Evolutionary conservation across 2,113 vertebrate genomes (phyloP), one percentile per base, ranked within the genome.

Genomic region (Clupea harengus): DNA sequence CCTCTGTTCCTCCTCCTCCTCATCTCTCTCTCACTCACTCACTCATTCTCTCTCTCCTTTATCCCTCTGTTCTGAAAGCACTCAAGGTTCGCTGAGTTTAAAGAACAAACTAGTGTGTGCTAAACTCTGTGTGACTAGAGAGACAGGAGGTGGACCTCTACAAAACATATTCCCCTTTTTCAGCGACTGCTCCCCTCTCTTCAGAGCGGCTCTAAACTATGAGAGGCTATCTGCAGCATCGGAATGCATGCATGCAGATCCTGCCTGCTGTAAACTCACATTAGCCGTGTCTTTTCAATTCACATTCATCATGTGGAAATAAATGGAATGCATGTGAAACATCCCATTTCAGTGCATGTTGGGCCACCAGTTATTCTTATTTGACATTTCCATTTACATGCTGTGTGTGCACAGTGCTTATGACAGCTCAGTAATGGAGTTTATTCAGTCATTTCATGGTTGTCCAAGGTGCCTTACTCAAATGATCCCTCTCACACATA

Each of bases 11-110:
- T 91, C 72, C 81, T 91, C 72, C 72, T 89, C 67, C 64, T 47
- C 90, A 82, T 84, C 88, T 81, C 88, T 85, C 82, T 82, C 75
- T 52, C 3, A 49, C 45, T 82, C 82, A 46, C 45, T 50, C 28
- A 50, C 67, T 86, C 39, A 88, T 39, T 81, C 64, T 28, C 0
- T 47, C 28, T 22, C 44, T 44, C 22, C 15, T 6, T 60, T 60
- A 85, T 78, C 13, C 72, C 11, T n/a, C 20, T 3, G 32, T 78
- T 32, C 28, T 3, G 39, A 32, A 39, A 78, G 28, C 25, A 32
- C 64, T 78, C n/a, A 72, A 72, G 64, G 64, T 13, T 72, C 11
- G 10, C 1, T 25, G 28, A 25, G 28, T 78, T 78, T 78, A 4
- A 78, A 39, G 72, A 78, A 78, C 28, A 78, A 17, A 22, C 9